These are phyloP conservation scores for Oenanthe melanoleuca DNA, from an alignment of 2,113 vertebrate genomes.

Conservation along the genomic window DNA sequence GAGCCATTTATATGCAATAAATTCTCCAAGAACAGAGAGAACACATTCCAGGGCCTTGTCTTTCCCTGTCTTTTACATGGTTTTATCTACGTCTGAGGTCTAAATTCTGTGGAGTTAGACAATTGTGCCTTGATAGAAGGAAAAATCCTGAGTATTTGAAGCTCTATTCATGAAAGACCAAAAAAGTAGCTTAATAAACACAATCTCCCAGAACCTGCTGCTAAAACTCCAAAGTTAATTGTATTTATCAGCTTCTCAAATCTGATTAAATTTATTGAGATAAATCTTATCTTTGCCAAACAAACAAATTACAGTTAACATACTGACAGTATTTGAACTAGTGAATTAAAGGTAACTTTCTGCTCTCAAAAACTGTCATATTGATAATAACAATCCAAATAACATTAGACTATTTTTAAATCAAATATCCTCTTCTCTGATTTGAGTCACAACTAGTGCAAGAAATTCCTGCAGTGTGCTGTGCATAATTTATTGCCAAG, in stretches of 20 bases:
- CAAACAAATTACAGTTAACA: not conserved
- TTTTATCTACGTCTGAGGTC: not conserved
- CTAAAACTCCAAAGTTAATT: not conserved
- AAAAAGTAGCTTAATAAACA: not conserved
- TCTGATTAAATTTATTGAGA: not conserved
- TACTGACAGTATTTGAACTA: not conserved
- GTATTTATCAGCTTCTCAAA: not conserved
- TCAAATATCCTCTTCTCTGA: not conserved
- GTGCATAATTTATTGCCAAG: not conserved
- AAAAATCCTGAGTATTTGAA: not conserved
- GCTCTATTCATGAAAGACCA: not conserved
- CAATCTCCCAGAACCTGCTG: not conserved
- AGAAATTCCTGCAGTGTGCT: not conserved
- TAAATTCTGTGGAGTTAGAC: not conserved
- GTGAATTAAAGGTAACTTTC: not conserved
- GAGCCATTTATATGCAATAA: not conserved
- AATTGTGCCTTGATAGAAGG: not conserved
- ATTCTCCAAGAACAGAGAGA: not conserved
- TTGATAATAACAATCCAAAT: not conserved
- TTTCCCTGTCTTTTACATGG: not conserved
- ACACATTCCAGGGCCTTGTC: not conserved
- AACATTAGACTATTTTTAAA: not conserved
- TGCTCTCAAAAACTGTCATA: not conserved
- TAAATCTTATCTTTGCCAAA: not conserved
- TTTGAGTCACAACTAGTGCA: not conserved